phyloP scores from a whole-genome alignment of 1,140 invertebrate species.

The Laupala kohalensis region DNA sequence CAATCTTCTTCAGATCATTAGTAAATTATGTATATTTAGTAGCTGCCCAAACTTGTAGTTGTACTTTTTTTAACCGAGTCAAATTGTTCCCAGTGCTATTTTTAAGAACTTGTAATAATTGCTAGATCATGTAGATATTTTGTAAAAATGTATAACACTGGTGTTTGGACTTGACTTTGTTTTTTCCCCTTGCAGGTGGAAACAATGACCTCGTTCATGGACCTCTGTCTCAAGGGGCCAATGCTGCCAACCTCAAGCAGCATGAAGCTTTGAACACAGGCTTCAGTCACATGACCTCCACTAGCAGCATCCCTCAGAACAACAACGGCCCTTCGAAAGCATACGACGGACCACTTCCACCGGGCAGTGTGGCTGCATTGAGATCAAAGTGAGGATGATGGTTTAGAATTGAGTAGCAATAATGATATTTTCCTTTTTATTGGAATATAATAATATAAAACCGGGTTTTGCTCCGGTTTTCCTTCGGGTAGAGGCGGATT shows the following conservation, averaged over 20 bases:
- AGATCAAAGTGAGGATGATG: conserved; percentile 32
- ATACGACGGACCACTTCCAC: conserved; percentile 2
- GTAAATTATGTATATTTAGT: no score
- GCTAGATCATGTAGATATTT: no score
- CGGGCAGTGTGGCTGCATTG: conserved; percentile 16
- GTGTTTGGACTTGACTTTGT: no score
- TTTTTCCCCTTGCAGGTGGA: conserved; percentile 32
- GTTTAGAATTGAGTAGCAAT: no score
- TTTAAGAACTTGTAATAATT: no score
- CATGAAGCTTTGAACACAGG: conserved; percentile 56
- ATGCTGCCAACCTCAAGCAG: conserved; percentile 11
- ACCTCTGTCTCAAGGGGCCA: conserved; percentile 20
- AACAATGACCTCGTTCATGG: conserved; percentile 36
- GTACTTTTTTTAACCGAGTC: no score
- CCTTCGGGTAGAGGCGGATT: no score
- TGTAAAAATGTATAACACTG: no score
- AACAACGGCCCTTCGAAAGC: conserved; percentile 42
- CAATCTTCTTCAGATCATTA: no score
- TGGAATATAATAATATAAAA: background rate
- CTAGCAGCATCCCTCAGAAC: conserved; percentile 41
- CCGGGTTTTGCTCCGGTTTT: no score
- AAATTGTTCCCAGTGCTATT: no score
- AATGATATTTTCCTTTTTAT: background rate
- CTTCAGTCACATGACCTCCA: conserved; percentile 53
- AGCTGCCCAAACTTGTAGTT: no score